Conservation (phyloP, 1,140 invertebrate species). For the Stenopsyche tienmushanensis region DNA sequence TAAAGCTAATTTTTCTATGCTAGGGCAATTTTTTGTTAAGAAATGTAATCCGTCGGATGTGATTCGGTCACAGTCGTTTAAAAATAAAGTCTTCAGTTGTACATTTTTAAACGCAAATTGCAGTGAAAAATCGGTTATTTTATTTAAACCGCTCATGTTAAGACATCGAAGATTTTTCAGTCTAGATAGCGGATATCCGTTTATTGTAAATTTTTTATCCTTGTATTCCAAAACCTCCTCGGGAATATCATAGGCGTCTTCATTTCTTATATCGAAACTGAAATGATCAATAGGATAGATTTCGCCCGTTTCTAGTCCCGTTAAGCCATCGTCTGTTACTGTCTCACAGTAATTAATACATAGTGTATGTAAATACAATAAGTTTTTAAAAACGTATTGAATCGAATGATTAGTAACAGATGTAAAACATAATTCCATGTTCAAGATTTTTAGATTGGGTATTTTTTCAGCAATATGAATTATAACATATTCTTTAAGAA, state of each 20-base stretch:
- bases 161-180: constrained; percentile 60
- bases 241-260: too few relatives aligned
- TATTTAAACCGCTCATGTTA: constrained; percentile 66
- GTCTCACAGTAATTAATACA: constrained; percentile 65
- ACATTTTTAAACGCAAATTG: constrained; percentile 65
- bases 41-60: constrained; percentile 63
- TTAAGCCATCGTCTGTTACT: constrained; percentile 67
- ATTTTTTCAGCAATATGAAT: constrained; percentile 58
- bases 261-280: too few relatives aligned
- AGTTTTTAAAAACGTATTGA: constrained; percentile 63
- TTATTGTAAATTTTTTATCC: too few relatives aligned
- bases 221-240: too few relatives aligned
- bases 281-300: too few relatives aligned
- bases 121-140: constrained; percentile 69
- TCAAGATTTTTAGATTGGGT: constrained; percentile 59
- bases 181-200: constrained; percentile 59
- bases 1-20: constrained; percentile 67
- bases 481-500: constrained; percentile 62
- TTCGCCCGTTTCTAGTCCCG: constrained; percentile 57
- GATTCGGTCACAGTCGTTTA: constrained; percentile 69
- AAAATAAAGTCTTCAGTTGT: constrained; percentile 61
- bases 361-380: constrained; percentile 60
- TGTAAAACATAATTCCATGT: constrained; percentile 67
- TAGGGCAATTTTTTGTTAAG: constrained; percentile 65
- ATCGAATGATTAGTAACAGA: constrained; percentile 67